phyloP scores from a whole-genome alignment of 1,140 invertebrate genomes.

The Lordiphosa stackelbergi region DNA sequence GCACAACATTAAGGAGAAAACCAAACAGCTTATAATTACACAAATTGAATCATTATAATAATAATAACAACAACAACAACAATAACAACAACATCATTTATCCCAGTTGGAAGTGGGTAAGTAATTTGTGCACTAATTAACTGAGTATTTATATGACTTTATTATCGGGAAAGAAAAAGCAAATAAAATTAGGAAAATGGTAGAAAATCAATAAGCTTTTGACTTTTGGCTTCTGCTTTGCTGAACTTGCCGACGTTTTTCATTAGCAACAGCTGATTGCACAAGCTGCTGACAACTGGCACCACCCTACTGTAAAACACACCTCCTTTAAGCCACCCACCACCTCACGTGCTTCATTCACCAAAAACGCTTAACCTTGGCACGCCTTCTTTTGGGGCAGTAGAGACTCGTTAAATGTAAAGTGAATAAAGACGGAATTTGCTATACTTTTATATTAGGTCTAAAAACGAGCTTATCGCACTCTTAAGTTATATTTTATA shows the following conservation, averaged over 20 bases:
- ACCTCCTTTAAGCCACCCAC: conserved; percentile 9
- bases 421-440: too few relatives aligned
- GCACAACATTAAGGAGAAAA: conserved; percentile 8
- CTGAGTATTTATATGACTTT: conserved; percentile 20
- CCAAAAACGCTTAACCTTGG: conserved; percentile 57
- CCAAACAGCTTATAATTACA: conserved; percentile 14
- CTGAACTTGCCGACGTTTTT: conserved; percentile 46
- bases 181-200: conserved; percentile 6
- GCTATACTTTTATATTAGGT: too few relatives aligned
- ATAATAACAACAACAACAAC: conserved; percentile 13
- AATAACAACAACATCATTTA: conserved; percentile 1
- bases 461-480: too few relatives aligned
- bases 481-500: too few relatives aligned
- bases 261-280: conserved; percentile 74
- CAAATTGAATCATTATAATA: conserved; percentile 18
- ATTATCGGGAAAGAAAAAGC: conserved; percentile 19
- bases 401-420: not conserved
- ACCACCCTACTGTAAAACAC: conserved; percentile 4
- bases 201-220: conserved; percentile 64
- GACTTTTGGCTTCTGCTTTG: conserved; percentile 39
- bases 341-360: conserved; percentile 15
- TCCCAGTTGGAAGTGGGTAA: conserved; percentile 23
- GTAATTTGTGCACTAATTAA: conserved; percentile 39
- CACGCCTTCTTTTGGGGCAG: conserved; percentile 31
- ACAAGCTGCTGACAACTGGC: conserved; percentile 51